Evolutionary conservation across 2,888 invertebrate genomes (phyloP), one percentile per base, ranked within the genome.

Genomic region (Argyresthia albistria): DNA sequence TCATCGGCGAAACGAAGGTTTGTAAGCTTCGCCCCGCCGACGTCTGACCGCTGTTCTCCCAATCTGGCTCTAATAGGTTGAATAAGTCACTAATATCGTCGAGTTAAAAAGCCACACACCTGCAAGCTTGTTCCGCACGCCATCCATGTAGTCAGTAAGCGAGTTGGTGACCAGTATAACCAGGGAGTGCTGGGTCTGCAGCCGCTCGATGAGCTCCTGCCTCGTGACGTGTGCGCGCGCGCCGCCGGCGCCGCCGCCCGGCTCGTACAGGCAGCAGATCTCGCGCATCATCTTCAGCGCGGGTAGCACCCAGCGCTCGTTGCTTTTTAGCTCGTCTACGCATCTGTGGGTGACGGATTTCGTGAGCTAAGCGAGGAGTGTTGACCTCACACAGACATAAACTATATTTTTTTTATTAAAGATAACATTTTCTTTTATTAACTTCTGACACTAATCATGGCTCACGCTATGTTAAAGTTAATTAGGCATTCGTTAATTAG

Each of bases 271-370:
- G 68, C 95, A 94, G 76, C 98, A 98, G 61, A 98, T 98, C 78
- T 98, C 98, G 39, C 95, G 91, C 75, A 98, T 98, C 81, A 98
- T 95, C 75, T 98, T 97, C 58, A 98, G 84, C 4, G 98, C 97
- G 1, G 98, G 98, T 63, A 98, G 76, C 15, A 96, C 98, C 98
- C 98, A 98, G 59, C 92, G 92, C 65, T 95, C 96, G 45, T 93
- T 93, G 51, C 91, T 92, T 73, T 95, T 95, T 55, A 98, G 78
- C 76, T 98, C 98, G 60, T 97, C 97, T n/a, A 98, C 97, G 74
- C 98, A 97, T 57, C 88, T 88, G 57, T 0, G 45, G 46, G 25
- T n/a, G 25, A 35, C 10, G 46, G 16, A 16, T 14, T 9, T 25
- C 25, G 3, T 39, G 25, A 25, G 6, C 2, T 25, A 25, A 4